Percentiles rank a stretch among this genome's conserved stretches.
These are phyloP conservation scores for Lerista edwardsae DNA, from an alignment of 2,797 vertebrate genomes.

Conservation along the genomic window DNA sequence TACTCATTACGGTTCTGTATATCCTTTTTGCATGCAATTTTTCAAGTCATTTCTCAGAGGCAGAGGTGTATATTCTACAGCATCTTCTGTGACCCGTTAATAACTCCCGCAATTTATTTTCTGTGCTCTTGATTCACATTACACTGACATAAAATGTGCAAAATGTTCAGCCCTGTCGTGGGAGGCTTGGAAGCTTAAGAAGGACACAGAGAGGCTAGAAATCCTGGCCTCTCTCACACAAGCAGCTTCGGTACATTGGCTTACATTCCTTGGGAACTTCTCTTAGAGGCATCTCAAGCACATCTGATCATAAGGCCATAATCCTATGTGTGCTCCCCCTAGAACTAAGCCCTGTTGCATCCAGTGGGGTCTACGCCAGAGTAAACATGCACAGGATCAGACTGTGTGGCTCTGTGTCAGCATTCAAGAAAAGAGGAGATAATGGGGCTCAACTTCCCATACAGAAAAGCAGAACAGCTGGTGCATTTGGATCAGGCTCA, in stretches of 20 bases:
- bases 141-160: background rate
- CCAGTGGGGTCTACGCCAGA: too few species aligned
- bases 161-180: too few species aligned
- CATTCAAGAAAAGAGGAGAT: constrained; percentile 1
- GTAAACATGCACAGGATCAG: background rate
- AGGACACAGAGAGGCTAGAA: background rate
- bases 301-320: constrained; percentile 20
- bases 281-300: background rate
- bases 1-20: background rate
- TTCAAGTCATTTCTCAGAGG: too few species aligned
- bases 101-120: background rate
- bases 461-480: background rate
- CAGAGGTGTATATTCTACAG: background rate
- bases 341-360: background rate
- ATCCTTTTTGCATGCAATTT: background rate
- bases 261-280: background rate
- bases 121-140: background rate
- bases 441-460: background rate
- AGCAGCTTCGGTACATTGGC: background rate
- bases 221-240: background rate
- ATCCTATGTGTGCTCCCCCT: background rate
- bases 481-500: too few species aligned
- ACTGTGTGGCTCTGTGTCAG: background rate
- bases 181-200: background rate
- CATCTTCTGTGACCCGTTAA: background rate